Evolutionary conservation across 2,888 invertebrate species (phyloP).

Genomic region (Polydrusus pterygomalis): DNA sequence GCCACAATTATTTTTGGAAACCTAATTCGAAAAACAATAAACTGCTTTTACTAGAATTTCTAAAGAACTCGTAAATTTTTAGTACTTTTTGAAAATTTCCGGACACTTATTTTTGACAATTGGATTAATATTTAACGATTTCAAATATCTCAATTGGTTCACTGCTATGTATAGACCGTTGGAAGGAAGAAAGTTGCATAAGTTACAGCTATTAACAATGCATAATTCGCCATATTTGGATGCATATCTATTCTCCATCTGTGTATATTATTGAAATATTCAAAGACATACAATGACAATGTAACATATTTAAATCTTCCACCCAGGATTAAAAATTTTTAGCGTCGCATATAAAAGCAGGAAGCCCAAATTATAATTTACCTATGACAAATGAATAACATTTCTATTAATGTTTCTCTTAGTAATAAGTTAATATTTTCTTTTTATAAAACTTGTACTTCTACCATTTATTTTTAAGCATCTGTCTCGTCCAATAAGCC

Average conservation of each 20-base stretch:
- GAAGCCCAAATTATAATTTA: not conserved
- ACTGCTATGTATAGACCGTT: conserved; percentile 38
- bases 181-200: conserved; percentile 37
- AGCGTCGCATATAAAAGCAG: not conserved
- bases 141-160: conserved; percentile 45
- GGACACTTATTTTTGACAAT: conserved; percentile 36
- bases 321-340: not conserved
- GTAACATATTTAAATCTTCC: conserved; percentile 9
- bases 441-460: too few species aligned
- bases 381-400: not conserved
- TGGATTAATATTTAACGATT: conserved; percentile 31
- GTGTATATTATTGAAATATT: conserved; percentile 9
- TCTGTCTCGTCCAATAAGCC: too few species aligned
- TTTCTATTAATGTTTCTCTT: not conserved
- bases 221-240: conserved; percentile 33
- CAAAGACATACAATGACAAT: conserved; percentile 29
- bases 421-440: too few species aligned
- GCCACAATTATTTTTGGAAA: conserved; percentile 36
- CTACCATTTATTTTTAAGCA: too few species aligned
- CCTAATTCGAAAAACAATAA: conserved; percentile 37
- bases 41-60: conserved; percentile 32
- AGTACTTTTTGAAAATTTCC: conserved; percentile 35
- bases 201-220: conserved; percentile 27
- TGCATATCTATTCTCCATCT: conserved; percentile 31
- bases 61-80: conserved; percentile 45